phyloP scores from a whole-genome alignment of 2,113 vertebrate genomes.

The Gallinago undulata region DNA sequence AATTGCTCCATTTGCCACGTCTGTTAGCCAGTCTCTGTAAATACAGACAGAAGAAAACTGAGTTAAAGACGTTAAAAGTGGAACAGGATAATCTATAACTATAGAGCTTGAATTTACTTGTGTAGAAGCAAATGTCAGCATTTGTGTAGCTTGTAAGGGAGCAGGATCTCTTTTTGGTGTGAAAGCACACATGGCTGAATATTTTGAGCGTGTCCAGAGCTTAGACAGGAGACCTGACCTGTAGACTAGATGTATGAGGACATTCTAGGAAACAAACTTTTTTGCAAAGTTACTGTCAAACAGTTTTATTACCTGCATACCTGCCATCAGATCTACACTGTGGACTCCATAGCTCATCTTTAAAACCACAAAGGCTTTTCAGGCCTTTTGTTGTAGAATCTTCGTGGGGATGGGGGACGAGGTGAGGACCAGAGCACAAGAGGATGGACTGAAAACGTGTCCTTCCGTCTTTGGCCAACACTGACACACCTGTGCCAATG shows the following conservation, averaged over 20 bases:
- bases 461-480: neutral
- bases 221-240: neutral
- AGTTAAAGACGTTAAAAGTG: slow-evolving; percentile 7
- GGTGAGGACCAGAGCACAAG: neutral
- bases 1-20: neutral
- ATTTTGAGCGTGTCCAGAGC: neutral
- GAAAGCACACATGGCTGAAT: neutral
- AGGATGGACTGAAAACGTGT: neutral
- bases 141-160: neutral
- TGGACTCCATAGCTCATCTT: neutral
- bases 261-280: neutral
- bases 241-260: neutral
- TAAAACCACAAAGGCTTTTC: neutral
- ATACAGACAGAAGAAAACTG: neutral
- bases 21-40: neutral
- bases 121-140: neutral
- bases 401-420: neutral
- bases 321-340: neutral
- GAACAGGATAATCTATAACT: neutral
- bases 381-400: neutral
- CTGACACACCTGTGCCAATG: neutral
- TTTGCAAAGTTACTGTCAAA: neutral
- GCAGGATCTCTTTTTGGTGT: neutral
- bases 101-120: neutral
- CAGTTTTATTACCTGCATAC: neutral